Evolutionary conservation across 2,113 vertebrate species (phyloP), one percentile per base, ranked within the genome.

Genomic region (Hydrochoerus hydrochaeris): DNA sequence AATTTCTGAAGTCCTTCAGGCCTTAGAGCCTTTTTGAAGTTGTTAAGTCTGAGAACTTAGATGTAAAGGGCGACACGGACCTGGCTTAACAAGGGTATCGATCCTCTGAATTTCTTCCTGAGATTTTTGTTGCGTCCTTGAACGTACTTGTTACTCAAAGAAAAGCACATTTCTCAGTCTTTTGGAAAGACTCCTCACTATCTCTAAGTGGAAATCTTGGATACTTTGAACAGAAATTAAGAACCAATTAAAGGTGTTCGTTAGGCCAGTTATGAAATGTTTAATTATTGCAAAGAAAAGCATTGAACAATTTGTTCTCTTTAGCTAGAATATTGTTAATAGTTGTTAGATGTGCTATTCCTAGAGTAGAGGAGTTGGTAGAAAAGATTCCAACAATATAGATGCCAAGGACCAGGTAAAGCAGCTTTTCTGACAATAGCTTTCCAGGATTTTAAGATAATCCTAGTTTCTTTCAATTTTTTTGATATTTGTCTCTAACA

Each of bases 391-490:
- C 78, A 22, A 4, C 22, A 54, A 41, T 35, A 1, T 12, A 2
- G 24, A 5, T 35, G 90, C 73, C 52, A 2, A 30, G 35, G 75
- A 16, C 32, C 0, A 0, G 2, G 26, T 49, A 20, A 62, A 78
- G 26, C 41, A 35, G 32, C 44, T 46, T 57, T 52, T 17, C 86
- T 26, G 14, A 3, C 54, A 30, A 14, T 1, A 54, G n/a, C 75
- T 67, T 54, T 30, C 11, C 16, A 46, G 63, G 41, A 82, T 88
- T 90, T 88, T 90, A 90, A 92, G 62, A 32, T 62, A 46, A 2
- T 83, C 32, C 65, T 54, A 30, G 88, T 97, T 90, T 52, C 69
- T 57, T 95, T 81, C 81, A 91, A 9, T 54, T 57, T 41, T 91
- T 54, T 63, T 17, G 41, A 83, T 75, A 26, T 84, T 32, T 88